Conservation (phyloP, 2,797 vertebrate species). For the Sebastes kiyomatsui region DNA sequence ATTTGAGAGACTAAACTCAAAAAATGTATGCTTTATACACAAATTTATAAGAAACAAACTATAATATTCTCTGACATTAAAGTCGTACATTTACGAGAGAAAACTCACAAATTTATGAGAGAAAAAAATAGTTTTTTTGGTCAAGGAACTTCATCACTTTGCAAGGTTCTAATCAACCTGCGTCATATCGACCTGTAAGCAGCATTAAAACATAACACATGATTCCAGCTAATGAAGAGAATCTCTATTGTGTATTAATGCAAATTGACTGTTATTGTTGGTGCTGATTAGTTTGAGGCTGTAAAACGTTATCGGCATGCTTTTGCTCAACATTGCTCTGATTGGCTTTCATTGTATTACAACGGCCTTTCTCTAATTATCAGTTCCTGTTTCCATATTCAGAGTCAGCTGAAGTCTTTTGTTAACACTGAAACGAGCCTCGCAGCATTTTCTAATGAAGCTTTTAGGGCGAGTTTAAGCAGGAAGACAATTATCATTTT, state of each 20-base stretch:
- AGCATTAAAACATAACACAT: not conserved
- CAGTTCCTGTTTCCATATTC: slow-evolving; percentile 13
- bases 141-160: too few species aligned
- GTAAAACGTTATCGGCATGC: not conserved
- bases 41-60: too few species aligned
- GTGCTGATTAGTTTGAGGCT: slow-evolving; percentile 26
- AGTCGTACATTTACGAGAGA: too few species aligned
- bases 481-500: slow-evolving; percentile 34
- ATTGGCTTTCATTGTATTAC: slow-evolving; percentile 22
- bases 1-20: too few species aligned
- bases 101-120: too few species aligned
- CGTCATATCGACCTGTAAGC: too few species aligned
- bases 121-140: too few species aligned
- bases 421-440: slow-evolving; percentile 14
- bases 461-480: slow-evolving; percentile 21
- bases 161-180: too few species aligned
- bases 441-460: slow-evolving; percentile 24
- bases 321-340: not conserved
- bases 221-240: not conserved
- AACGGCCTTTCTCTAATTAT: slow-evolving; percentile 27
- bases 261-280: slow-evolving; percentile 12
- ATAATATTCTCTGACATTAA: too few species aligned
- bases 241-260: not conserved
- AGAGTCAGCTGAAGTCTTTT: slow-evolving; percentile 15
- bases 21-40: too few species aligned